Base-by-base conservation (phyloP, 2,888 invertebrate genomes). In the Pomacea canaliculata region DNA sequence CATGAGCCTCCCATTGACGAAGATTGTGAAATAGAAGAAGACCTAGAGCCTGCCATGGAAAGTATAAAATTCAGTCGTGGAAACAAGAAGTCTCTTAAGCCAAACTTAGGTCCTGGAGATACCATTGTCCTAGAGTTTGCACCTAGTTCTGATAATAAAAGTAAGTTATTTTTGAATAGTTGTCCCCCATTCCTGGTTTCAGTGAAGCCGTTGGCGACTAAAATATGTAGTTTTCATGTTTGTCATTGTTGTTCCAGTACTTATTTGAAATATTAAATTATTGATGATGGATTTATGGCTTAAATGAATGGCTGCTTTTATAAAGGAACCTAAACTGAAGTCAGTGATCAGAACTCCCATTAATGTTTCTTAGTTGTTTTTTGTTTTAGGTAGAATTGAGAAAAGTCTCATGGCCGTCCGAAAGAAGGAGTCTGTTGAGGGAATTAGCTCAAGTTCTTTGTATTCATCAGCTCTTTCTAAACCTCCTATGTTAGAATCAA, bases 61-160 rank as follows among this genome's bases (percentile, higher is more conserved):
- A 83, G 81, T 67, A 37, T 78, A 13, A 62, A 71, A 48, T 37
- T 76, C 37, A 82, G 83, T 19, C 60, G 48, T 19, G 68, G 73
- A 27, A 56, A 70, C 60, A 82, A 81, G 51, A 80, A 80, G 70
- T 80, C 82, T 10, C 69, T 79, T 23, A 77, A 83, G 23, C 27
- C 63, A 63, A 19, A 80, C 19, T 80, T 86, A 46, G 83, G 84
- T 73, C 86, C 86, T 37, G 84, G 82, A 56, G 89, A 88, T 74
- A 85, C 86, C 10, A 85, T 89, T 67, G 89, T 89, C 1, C 81
- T 90, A 18, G 88, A 90, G 76, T 85, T 90, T 80, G 85, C 83
- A 66, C 80, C 82, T 37, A 68, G 77, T n/a, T 71, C 81, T 27
- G 81, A 82, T 84, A 82, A 73, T 74, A 78, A 67, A 72, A 74